Evolutionary conservation across 2,113 vertebrate species (phyloP), one percentile per base, ranked within the genome.

Genomic region (Poecilia latipinna): DNA sequence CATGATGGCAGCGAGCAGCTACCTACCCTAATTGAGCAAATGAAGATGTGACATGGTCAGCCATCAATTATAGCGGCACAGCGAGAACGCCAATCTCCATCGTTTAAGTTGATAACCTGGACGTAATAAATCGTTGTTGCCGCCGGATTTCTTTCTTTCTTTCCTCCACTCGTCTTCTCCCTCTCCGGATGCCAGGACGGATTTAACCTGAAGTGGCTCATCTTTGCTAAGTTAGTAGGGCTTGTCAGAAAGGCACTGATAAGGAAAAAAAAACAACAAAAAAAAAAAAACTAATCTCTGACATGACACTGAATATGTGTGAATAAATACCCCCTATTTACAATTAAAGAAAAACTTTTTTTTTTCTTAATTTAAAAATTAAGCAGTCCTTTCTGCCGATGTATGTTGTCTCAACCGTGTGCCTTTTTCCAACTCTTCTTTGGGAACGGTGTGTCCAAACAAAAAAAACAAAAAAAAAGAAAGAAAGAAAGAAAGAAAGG

Each of bases 11-110:
- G 80, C 90, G 84, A 87, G 87, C 76, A 90, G 83, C 82, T 84
- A 69, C 78, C 84, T 70, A 57, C 65, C 72, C 64, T 93, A 92
- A 93, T 93, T 92, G 87, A 88, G 69, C 85, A 93, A 86, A 89
- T 92, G 88, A 92, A 93, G 91, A 93, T 84, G 91, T 92, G 93
- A 91, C 91, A 90, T 90, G 93, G 90, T 92, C 91, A 91, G 79
- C 90, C 88, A 93, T 93, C 89, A 92, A 93, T 93, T 93, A 93
- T 24, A 67, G 70, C 44, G 61, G 90, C 77, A 81, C 70, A 80
- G 84, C 74, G 72, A 90, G 86, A 90, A 88, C 80, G 65, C 48
- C 81, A 77, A 83, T 90, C 87, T 82, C 71, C 51, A 57, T n/a
- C 75, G 73, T 71, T 85, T 83, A 70, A 75, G 64, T 74, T 80